Conservation (phyloP, 2,797 vertebrate species). For the Acanthurus lineatus region DNA sequence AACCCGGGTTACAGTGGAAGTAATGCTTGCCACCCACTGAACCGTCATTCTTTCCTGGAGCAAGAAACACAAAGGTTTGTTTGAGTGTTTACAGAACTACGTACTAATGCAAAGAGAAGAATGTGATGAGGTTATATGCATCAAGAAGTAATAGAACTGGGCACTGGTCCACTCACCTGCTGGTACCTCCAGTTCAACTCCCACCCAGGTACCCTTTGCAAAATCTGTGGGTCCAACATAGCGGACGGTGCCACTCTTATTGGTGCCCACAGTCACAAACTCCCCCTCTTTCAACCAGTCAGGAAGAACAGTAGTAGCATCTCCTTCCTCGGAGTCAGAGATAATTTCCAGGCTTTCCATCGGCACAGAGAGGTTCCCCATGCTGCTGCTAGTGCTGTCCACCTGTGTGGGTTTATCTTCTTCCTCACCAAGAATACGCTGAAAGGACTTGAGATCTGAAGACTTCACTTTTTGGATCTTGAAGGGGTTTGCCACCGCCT, state of each 20-base stretch:
- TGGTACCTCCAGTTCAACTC: conserved; percentile 94
- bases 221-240: conserved; percentile 94
- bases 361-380: conserved; percentile 56
- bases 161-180: conserved; percentile 84
- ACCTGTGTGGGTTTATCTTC: neutral
- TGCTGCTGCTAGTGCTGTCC: conserved; percentile 22
- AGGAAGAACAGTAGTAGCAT: conserved; percentile 70
- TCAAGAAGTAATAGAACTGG: neutral
- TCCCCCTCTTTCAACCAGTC: conserved; percentile 95
- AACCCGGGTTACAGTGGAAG: conserved; percentile 94
- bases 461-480: conserved; percentile 86
- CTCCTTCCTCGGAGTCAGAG: conserved; percentile 88
- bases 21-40: conserved; percentile 93
- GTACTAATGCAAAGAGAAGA: neutral
- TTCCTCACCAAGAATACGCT: conserved; percentile 73
- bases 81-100: neutral
- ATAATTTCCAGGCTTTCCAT: conserved; percentile 83
- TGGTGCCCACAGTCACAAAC: conserved; percentile 89
- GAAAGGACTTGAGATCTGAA: conserved; percentile 86
- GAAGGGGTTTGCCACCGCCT: conserved; percentile 77
- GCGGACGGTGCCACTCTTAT: conserved; percentile 89
- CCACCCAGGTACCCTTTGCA: conserved; percentile 93
- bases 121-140: neutral
- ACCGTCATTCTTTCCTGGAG: conserved; percentile 94
- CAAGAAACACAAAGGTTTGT: neutral